These are phyloP conservation scores for Sinelater perroti DNA, from an alignment of 2,888 invertebrate genomes.

Conservation along the genomic window DNA sequence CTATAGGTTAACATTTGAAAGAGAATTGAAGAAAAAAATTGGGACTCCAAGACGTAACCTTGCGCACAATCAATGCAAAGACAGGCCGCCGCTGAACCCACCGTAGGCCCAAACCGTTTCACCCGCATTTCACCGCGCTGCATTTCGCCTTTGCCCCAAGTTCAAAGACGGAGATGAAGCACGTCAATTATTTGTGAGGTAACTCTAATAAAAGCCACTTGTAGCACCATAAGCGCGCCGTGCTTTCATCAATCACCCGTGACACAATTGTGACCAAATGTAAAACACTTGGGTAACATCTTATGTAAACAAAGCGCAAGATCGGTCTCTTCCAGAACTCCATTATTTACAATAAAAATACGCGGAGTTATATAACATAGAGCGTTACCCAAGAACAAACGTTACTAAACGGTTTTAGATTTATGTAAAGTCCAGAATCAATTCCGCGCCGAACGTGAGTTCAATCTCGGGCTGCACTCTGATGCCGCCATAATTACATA, in stretches of 20 bases:
- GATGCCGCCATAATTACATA: constrained; percentile 11
- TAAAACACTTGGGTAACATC: too few species aligned
- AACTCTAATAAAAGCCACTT: constrained; percentile 9
- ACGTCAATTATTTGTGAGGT: constrained; percentile 9
- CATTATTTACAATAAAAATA: too few species aligned
- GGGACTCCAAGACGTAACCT: constrained; percentile 8
- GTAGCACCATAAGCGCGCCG: neutral
- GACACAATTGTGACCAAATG: neutral
- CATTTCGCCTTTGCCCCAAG: constrained; percentile 12
- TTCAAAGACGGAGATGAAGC: constrained; percentile 17
- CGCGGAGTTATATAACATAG: too few species aligned
- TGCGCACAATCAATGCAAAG: constrained; percentile 6
- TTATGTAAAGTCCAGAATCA: too few species aligned
- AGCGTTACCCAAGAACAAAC: too few species aligned
- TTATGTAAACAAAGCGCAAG: too few species aligned
- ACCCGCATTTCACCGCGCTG: neutral
- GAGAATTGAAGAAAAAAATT: constrained; percentile 8
- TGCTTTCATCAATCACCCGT: neutral
- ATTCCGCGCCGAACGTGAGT: too few species aligned
- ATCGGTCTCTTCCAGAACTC: too few species aligned
- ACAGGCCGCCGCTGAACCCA: neutral
- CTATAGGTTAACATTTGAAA: constrained; percentile 22
- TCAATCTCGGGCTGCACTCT: too few species aligned
- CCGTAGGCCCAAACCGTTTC: constrained; percentile 3
- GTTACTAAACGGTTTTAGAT: too few species aligned